These are phyloP conservation scores for Atethmia centrago DNA, from an alignment of 2,888 invertebrate genomes.

Conservation along the genomic window DNA sequence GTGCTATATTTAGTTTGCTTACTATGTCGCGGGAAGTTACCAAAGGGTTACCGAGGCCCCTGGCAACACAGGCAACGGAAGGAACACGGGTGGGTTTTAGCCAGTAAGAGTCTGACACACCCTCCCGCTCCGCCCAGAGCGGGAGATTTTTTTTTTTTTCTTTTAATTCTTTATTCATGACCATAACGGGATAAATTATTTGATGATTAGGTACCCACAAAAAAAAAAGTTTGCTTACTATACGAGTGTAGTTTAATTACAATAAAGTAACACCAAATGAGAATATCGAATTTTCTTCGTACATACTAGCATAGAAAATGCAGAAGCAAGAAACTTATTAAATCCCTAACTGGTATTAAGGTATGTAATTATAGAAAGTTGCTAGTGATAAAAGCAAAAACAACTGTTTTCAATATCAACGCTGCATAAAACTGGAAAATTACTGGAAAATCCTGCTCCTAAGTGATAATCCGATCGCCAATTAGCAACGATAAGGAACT, in stretches of 20 bases:
- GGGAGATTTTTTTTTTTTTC: too few species aligned
- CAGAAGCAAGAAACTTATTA: slow-evolving; percentile 33
- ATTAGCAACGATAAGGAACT: slow-evolving; percentile 28
- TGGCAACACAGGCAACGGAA: too few species aligned
- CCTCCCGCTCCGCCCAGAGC: too few species aligned
- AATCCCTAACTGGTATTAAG: slow-evolving; percentile 28
- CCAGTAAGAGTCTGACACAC: too few species aligned
- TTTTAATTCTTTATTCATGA: too few species aligned
- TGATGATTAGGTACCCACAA: too few species aligned
- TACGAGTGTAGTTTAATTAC: not conserved
- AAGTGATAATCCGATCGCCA: slow-evolving; percentile 26
- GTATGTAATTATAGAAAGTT: slow-evolving; percentile 55
- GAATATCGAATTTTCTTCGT: not conserved
- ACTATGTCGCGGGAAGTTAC: too few species aligned
- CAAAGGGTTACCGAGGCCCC: too few species aligned
- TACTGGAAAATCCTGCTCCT: slow-evolving; percentile 36
- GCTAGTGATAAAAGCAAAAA: slow-evolving; percentile 27
- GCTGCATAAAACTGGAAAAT: slow-evolving; percentile 39
- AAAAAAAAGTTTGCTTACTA: not conserved
- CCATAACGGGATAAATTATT: too few species aligned
- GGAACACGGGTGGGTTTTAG: too few species aligned
- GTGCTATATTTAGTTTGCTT: slow-evolving; percentile 2
- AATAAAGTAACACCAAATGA: not conserved
- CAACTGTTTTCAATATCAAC: slow-evolving; percentile 32
- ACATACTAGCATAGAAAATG: slow-evolving; percentile 3